Evolutionary conservation across 2,888 invertebrate species (phyloP), one percentile per base, ranked within the genome.

Genomic region (Leucophenga montana): DNA sequence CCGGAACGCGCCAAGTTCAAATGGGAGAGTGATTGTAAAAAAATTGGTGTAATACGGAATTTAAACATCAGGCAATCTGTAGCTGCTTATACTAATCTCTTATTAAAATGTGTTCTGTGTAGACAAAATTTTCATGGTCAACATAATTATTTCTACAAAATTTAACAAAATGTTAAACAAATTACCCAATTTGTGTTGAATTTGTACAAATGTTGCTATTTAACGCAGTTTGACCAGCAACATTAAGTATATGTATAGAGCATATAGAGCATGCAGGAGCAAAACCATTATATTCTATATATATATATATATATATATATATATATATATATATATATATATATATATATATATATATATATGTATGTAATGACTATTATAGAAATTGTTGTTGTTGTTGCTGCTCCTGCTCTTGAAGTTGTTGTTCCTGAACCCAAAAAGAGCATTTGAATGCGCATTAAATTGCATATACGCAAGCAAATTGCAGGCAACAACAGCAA

Each of bases 351-450:
- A 22, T 27, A 57, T 57, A 57, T 20, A 57, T 54, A 27, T 57
- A 14, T 11, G 5, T 27, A 57, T 57, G 22, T 22, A 18, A 18
- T 46, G 9, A 0, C 8, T 1, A 59, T 4, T 18, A 59, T 16
- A 39, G 61, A 16, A 18, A 9, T 8, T 39, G 9, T 64, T 64
- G 62, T 46, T 64, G 22, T 20, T 54, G 13, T 56, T 66, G 66
- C 33, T 16, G 33, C n/a, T 66, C 20, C 54, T 66, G 66, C 33
- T 54, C 39, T 39, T 53, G n/a, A n/a, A n/a, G n/a, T n/a, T n/a
- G n/a, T 39, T 56, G 56, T 39, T 39, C n/a, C 56, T 56, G 31
- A n/a, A 66, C 72, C 27, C 77, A 76, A 64, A 64, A 64, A 48
- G 62, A 20, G 48, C 62, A 64, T 64, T 64, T 64, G 62, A 64